Base-by-base conservation (phyloP, 2,888 invertebrate genomes). In the Diabrotica balteata region DNA sequence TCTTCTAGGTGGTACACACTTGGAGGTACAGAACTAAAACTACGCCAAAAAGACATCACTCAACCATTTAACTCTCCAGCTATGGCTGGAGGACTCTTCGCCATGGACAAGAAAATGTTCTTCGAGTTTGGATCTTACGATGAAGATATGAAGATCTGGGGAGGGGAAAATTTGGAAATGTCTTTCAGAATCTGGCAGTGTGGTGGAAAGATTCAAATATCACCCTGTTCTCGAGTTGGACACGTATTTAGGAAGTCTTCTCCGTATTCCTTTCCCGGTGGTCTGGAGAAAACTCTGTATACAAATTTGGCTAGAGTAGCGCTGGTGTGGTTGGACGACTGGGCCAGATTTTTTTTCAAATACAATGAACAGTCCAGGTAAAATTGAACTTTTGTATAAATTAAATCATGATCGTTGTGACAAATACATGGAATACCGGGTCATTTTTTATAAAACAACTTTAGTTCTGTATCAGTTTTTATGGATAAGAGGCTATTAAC, bases 271-370 rank as follows among this genome's bases (percentile, higher is more conserved):
- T 98, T 98, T 84, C 94, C 94, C 0, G 97, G 97, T 42, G 77
- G 77, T 55, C 93, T 96, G 7, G 89, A 90, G 0, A 91, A 93
- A 74, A 92, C 95, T n/a, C 86, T 98, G 1, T 93, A 94, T 75
- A 89, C 92, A 0, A 99, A 99, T 85, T 86, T 97, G 47, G 96
- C 96, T 0, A 86, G 99, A 67, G 97, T 96, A 0, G 97, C 97
- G 0, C 87, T 93, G 3, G 98, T 98, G 0, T 99, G 98, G 98
- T 94, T 99, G 94, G 98, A 98, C 80, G 94, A 98, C 64, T 98
- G 97, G 93, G 92, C 94, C 9, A 91, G 94, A 71, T 96, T 97
- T 83, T 95, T 91, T 80, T 95, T 95, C 82, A 93, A 93, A 80
- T 93, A 95, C 76, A 95, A 94, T 80, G 90, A 88, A 74, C 88